Conservation (phyloP, 2,888 invertebrate species). For the Phalangium opilio region DNA sequence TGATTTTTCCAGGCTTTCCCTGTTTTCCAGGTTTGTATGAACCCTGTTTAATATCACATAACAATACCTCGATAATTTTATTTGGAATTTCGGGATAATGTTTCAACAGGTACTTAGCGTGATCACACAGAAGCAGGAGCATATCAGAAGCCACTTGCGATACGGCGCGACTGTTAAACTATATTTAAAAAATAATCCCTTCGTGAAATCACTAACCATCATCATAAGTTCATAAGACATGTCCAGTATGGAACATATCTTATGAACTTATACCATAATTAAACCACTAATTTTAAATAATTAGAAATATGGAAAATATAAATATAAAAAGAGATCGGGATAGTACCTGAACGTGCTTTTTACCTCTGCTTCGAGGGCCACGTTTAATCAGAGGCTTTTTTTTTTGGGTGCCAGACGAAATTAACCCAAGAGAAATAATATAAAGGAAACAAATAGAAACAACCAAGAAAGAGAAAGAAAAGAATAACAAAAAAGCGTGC, state of each 20-base stretch:
- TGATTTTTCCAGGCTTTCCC: too few relatives aligned
- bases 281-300: neutral
- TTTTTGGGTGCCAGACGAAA: constrained; percentile 7
- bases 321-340: neutral
- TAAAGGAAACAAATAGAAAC: constrained; percentile 1
- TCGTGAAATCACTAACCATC: neutral
- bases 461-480: constrained; percentile 4
- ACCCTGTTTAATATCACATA: too few relatives aligned
- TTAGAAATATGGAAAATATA: neutral
- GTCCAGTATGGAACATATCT: neutral
- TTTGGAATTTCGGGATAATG: constrained; percentile 57
- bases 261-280: neutral
- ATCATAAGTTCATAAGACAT: neutral
- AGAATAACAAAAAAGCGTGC: constrained; percentile 4
- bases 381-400: too few relatives aligned
- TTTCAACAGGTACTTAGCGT: constrained; percentile 51
- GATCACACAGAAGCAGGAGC: constrained; percentile 58
- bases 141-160: constrained; percentile 72
- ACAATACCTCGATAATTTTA: constrained; percentile 42
- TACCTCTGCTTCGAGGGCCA: too few relatives aligned
- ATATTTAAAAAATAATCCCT: constrained; percentile 24
- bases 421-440: constrained; percentile 16
- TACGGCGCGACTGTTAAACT: constrained; percentile 64
- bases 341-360: too few relatives aligned
- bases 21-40: too few relatives aligned